Evolutionary conservation across 1,140 invertebrate genomes (phyloP), one percentile per base, ranked within the genome.

Genomic region (Pseudomyrmex concolor): DNA sequence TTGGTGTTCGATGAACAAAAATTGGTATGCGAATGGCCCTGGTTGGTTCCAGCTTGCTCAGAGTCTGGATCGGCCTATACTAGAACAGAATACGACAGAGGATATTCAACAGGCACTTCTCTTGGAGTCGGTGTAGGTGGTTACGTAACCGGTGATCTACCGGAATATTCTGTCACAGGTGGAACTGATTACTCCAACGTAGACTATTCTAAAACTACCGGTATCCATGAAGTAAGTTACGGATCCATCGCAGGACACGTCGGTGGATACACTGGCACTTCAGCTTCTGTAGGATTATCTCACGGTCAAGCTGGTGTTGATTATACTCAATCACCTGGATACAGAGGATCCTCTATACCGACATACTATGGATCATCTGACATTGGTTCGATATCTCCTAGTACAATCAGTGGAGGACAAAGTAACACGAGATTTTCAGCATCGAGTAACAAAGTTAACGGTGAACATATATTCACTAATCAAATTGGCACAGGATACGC

Each of bases 11-110:
- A 98, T 89, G 96, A 97, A 77, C 92, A 95, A 15, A 95, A 95
- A 43, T 93, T 97, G 1, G 94, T 96, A 59, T 98, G 97, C 89
- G 97, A 97, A 91, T 98, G 97, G 97, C 96, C 97, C 0, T 97
- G 97, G 97, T 90, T 97, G 57, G 97, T 97, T 5, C 95, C 96
- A 0, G 95, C 94, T 60, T 97, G 97, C 90, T 95, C 95, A 2
- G 94, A 91, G 63, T 94, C 94, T 59, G 94, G 83, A 15, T 87
- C 81, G 5, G 67, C 64, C 7, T 80, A 90, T 3, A 45, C 68
- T 10, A 83, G 72, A 13, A 55, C 74, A 0, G 78, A 70, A 34
- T 89, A 88, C 45, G 83, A 87, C 54, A 45, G 63, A 15, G 68
- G 72, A n/a, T 59, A 85, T 54, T 54, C 73, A 8, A 48, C 70